phyloP scores from a whole-genome alignment of 2,797 vertebrate species.

The Dryobates pubescens region DNA sequence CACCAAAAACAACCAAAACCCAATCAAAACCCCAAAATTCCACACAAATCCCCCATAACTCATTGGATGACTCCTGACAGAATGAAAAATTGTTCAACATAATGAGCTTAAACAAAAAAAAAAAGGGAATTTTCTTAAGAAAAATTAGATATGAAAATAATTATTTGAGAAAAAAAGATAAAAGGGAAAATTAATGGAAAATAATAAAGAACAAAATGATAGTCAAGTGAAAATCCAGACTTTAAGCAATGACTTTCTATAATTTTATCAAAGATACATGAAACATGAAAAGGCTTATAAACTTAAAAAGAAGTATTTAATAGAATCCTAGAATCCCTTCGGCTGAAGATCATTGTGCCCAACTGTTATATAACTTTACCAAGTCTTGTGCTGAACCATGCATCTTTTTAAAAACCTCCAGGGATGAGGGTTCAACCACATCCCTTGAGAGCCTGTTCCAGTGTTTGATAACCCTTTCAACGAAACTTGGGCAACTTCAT shows the following conservation, averaged over 20 bases:
- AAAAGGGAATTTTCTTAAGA: not conserved
- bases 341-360: too few species aligned
- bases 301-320: not conserved
- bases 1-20: too few species aligned
- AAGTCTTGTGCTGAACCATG: too few species aligned
- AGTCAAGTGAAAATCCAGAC: not conserved
- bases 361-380: too few species aligned
- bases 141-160: not conserved
- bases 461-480: too few species aligned
- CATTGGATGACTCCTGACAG: not conserved
- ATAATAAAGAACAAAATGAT: not conserved
- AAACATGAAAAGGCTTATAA: not conserved
- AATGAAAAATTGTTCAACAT: not conserved
- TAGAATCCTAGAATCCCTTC: too few species aligned
- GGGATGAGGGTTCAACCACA: too few species aligned
- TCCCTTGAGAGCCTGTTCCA: too few species aligned
- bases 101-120: not conserved
- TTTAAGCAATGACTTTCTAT: not conserved
- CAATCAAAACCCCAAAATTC: too few species aligned
- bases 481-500: not conserved
- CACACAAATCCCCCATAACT: too few species aligned
- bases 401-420: too few species aligned
- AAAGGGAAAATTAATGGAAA: not conserved
- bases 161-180: not conserved
- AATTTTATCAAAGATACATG: not conserved